Conservation (phyloP, 1,140 invertebrate species). For the Diorhabda sublineata region DNA sequence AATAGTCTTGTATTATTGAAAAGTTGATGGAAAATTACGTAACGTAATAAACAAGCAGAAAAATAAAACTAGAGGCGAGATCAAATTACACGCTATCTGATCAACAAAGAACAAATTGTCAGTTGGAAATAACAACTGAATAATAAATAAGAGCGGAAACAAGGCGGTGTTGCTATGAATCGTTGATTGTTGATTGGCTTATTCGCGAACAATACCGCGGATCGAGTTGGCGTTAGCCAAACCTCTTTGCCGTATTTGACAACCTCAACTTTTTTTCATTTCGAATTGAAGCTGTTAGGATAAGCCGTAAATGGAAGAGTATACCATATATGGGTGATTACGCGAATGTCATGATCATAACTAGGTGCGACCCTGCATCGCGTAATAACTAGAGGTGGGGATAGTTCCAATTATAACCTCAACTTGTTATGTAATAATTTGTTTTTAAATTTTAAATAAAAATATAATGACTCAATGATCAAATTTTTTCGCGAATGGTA, state of each 20-base stretch:
- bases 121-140: not conserved
- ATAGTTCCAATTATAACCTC: no score
- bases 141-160: not conserved
- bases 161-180: constrained; percentile 1
- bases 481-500: no score
- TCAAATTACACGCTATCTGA: not conserved
- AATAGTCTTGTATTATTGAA: no score
- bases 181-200: not conserved
- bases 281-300: not conserved
- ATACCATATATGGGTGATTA: not conserved
- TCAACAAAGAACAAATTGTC: not conserved
- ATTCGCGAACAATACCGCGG: constrained; percentile 1
- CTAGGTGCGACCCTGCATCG: not conserved
- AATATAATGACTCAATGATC: no score
- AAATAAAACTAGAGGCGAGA: not conserved
- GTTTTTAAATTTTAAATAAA: no score
- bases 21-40: no score
- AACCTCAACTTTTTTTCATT: not conserved
- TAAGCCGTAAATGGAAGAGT: not conserved
- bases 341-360: constrained; percentile 1
- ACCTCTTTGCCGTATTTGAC: not conserved
- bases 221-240: not conserved
- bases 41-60: no score
- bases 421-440: no score
- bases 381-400: no score